Base-by-base conservation (phyloP, 2,113 vertebrate genomes). In the Prolemur simus region DNA sequence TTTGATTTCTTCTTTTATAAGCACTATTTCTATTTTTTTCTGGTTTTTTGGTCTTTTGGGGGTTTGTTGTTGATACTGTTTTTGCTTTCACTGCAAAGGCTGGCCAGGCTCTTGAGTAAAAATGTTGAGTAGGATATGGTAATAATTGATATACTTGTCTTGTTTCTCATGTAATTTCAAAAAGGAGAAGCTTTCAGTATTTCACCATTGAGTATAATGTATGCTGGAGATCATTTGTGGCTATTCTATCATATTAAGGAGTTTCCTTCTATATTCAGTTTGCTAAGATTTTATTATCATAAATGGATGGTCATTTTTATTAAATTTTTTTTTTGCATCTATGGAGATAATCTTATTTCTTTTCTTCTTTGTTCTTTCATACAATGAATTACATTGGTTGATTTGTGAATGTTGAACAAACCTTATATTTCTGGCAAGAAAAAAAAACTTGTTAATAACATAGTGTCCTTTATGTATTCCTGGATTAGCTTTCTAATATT, bases 331-430 rank as follows among this genome's bases (percentile, higher is more conserved):
- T 87, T 64, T 5, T 45, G 2, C 17, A 52, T 76, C 39, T 76
- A 9, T 49, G 27, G 32, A 74, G 27, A 94, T 82, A 60, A 73
- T 56, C 81, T 77, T 32, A 60, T n/a, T 13, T n/a, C 18, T 54
- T 76, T 69, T n/a, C 29, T 78, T 37, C 52, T 94, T 82, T 91
- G 34, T 91, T 39, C 49, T 91, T 87, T 69, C 49, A 91, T 66
- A 27, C 58, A 87, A 17, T 45, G 17, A n/a, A 52, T 54, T 25
- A 52, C 9, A 20, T 34, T 87, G 64, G 29, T 91, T 56, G 69
- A 77, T 42, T 49, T 52, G 39, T 49, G 2, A 95, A 58, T 85
- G 52, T 20, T 39, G 32, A 39, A 49, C 60, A n/a, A 85, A 34
- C 14, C 34, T 84, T 90, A 34, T 17, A 60, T 42, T 85, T 39